Percentiles rank a stretch among this genome's conserved stretches.
phyloP scores from a whole-genome alignment of 92 coral and sea anemone species.

The Chrysogorgia sp. region DNA sequence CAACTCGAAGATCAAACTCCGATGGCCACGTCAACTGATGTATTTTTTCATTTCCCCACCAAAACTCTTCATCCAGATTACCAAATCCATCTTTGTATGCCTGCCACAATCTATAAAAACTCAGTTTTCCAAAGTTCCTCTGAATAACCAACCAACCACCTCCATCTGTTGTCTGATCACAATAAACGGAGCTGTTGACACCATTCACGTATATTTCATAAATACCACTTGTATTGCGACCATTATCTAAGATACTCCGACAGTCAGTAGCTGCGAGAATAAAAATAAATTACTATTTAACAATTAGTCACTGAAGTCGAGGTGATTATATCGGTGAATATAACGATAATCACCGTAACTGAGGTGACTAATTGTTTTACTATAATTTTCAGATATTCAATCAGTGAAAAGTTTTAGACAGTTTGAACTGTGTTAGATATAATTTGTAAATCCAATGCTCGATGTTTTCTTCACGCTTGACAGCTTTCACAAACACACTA shows the following conservation, averaged over 20 bases:
- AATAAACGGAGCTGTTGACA: neutral
- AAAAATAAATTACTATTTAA: no score
- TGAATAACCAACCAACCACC: conserved; percentile 10
- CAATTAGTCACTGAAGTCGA: no score
- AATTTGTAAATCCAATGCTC: no score
- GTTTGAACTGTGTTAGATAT: no score
- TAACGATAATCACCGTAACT: no score
- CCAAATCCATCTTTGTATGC: conserved; percentile 13
- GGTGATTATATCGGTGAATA: no score
- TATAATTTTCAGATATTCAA: no score
- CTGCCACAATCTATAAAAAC: neutral
- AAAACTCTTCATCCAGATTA: neutral
- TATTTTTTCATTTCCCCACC: conserved; percentile 25
- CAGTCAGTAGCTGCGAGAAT: neutral
- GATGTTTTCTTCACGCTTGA: no score
- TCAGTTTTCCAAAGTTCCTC: neutral
- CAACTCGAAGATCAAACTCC: neutral
- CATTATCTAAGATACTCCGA: neutral
- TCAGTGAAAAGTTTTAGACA: no score
- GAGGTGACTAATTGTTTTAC: no score
- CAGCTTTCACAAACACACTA: no score
- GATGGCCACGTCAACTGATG: neutral
- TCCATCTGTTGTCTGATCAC: conserved; percentile 16
- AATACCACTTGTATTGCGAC: neutral
- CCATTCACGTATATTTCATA: neutral